phyloP scores from a whole-genome alignment of 1,140 invertebrate genomes.

The Meloidogyne floridensis region DNA sequence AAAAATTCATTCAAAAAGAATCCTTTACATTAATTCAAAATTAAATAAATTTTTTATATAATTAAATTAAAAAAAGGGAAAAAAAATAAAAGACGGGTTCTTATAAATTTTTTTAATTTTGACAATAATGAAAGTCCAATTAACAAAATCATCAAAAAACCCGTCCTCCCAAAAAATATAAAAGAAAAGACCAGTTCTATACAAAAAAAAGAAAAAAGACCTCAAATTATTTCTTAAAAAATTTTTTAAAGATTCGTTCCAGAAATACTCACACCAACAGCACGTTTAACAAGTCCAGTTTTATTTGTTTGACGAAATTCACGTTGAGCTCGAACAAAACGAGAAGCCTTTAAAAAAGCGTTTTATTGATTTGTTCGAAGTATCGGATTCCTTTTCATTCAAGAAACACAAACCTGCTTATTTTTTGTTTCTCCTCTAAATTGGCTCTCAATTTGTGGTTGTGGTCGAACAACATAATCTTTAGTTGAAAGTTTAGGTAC shows the following conservation, averaged over 20 bases:
- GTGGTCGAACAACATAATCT: conserved; percentile 85
- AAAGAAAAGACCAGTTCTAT: background rate
- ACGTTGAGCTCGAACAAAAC: conserved; percentile 52
- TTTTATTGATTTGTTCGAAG: too few species aligned
- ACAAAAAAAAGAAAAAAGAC: background rate
- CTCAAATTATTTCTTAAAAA: background rate
- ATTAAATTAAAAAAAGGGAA: too few species aligned
- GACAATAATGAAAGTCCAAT: background rate
- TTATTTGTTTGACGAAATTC: conserved; percentile 61
- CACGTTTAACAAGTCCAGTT: conserved; percentile 45
- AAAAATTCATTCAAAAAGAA: background rate
- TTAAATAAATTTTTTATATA: background rate
- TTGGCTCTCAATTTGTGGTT: conserved; percentile 71
- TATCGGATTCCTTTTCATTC: background rate
- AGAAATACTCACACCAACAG: conserved; percentile 55
- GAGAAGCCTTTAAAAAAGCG: conserved; percentile 15
- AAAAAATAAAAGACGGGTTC: background rate
- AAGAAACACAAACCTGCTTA: conserved; percentile 13
- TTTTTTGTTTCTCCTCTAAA: conserved; percentile 54
- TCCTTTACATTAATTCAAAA: background rate
- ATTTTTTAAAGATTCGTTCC: conserved; percentile 35
- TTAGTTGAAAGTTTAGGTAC: conserved; percentile 92
- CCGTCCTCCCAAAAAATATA: background rate
- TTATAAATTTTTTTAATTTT: background rate
- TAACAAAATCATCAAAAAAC: background rate